Evolutionary conservation across 2,888 invertebrate species (phyloP).

Genomic region (Apoderus coryli): DNA sequence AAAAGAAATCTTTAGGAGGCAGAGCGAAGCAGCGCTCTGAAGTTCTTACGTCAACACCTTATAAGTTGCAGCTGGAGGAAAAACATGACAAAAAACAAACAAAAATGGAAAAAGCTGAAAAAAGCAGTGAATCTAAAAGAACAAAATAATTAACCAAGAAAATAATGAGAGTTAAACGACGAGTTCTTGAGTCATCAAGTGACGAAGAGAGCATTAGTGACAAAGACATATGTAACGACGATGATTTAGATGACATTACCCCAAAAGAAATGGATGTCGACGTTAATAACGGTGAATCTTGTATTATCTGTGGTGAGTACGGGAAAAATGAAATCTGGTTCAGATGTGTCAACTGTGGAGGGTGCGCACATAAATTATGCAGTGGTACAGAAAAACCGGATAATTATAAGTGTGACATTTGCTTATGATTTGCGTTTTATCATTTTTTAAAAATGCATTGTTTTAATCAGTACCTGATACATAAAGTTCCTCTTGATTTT

Average conservation of each 20-base stretch:
- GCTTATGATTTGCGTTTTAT: neutral
- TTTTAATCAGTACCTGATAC: too few relatives aligned
- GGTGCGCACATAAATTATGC: slow-evolving; percentile 4
- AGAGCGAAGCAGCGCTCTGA: neutral
- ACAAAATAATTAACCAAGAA: neutral
- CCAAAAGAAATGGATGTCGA: neutral
- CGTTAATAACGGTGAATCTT: neutral
- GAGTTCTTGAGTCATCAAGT: neutral
- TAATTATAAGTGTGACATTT: slow-evolving; percentile 4
- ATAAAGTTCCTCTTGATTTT: too few relatives aligned
- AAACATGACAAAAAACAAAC: neutral
- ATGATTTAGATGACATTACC: neutral
- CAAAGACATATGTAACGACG: neutral
- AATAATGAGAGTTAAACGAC: neutral
- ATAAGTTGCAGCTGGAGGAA: neutral
- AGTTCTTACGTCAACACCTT: slow-evolving; percentile 1
- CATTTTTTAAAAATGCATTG: too few relatives aligned
- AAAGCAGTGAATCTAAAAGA: too few relatives aligned
- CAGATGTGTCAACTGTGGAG: slow-evolving; percentile 1
- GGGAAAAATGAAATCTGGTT: slow-evolving; percentile 3
- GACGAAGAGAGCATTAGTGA: neutral
- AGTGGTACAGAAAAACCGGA: slow-evolving; percentile 1
- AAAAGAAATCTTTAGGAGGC: neutral
- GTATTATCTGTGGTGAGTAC: neutral
- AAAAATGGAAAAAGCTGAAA: neutral